Conservation (phyloP, 2,113 vertebrate genomes). For the Seriola dumerili region DNA sequence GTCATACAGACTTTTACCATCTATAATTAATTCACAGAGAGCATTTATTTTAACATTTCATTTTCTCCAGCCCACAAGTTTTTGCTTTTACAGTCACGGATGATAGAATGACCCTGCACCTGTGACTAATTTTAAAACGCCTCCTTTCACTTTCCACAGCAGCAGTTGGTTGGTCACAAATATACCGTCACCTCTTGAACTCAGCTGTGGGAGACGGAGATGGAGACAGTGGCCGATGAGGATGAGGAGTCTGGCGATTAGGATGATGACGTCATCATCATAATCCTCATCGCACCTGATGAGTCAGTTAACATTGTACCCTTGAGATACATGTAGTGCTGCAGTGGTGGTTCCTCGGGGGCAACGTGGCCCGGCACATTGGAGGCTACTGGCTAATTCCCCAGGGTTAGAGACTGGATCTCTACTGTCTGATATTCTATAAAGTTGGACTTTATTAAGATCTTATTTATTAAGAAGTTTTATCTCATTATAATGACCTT, state of each 20-base stretch:
- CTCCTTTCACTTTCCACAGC: not conserved
- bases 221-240: not conserved
- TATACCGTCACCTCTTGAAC: not conserved
- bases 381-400: not conserved
- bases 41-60: not conserved
- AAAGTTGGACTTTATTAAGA: not conserved
- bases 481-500: not conserved
- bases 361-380: not conserved
- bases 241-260: not conserved
- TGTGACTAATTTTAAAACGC: conserved; percentile 8
- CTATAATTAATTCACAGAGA: not conserved
- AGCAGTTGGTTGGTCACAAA: not conserved
- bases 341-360: not conserved
- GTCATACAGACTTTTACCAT: conserved; percentile 18
- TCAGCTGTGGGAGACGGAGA: not conserved
- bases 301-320: not conserved
- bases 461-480: not conserved
- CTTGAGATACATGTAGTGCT: not conserved
- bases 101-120: not conserved
- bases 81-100: conserved; percentile 10
- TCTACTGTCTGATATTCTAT: not conserved
- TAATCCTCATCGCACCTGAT: not conserved
- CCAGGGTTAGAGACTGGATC: not conserved
- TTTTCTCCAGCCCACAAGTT: not conserved
- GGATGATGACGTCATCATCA: not conserved